Conservation (phyloP, 2,797 vertebrate species). For the Phalanger gymnotis region DNA sequence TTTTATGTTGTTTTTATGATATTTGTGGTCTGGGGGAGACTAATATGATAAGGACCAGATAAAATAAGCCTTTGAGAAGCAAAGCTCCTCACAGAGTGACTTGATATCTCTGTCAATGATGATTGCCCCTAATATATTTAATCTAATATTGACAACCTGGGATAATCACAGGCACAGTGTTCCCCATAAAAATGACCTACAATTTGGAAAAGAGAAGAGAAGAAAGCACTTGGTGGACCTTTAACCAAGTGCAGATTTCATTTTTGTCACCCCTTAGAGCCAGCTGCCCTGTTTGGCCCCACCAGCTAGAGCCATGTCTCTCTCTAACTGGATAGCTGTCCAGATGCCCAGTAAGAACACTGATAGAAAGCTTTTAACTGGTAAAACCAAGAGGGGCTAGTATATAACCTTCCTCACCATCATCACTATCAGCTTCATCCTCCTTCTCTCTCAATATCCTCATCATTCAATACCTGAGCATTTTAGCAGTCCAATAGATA, state of each 20-base stretch:
- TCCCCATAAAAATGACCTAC: neutral
- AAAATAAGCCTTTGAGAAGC: neutral
- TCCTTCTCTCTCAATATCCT: neutral
- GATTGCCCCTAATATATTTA: neutral
- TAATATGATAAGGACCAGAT: neutral
- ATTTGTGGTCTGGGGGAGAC: neutral
- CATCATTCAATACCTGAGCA: neutral
- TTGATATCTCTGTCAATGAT: neutral
- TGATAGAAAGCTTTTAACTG: neutral
- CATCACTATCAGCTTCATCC: neutral
- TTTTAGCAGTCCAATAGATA: neutral
- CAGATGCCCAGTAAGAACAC: neutral
- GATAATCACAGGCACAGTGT: neutral
- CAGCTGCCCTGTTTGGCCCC: neutral
- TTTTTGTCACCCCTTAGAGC: neutral
- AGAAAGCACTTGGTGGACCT: neutral
- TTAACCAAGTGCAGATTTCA: neutral
- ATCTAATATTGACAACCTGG: neutral
- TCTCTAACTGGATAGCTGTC: neutral
- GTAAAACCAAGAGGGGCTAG: neutral
- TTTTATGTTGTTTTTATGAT: neutral
- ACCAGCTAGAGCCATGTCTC: neutral
- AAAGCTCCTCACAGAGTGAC: neutral
- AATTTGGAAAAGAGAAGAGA: neutral
- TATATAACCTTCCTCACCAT: neutral